Percentiles rank a stretch among this genome's conserved stretches.
These are phyloP conservation scores for Phalacrocorax aristotelis DNA, from an alignment of 2,113 vertebrate species.

Conservation along the genomic window DNA sequence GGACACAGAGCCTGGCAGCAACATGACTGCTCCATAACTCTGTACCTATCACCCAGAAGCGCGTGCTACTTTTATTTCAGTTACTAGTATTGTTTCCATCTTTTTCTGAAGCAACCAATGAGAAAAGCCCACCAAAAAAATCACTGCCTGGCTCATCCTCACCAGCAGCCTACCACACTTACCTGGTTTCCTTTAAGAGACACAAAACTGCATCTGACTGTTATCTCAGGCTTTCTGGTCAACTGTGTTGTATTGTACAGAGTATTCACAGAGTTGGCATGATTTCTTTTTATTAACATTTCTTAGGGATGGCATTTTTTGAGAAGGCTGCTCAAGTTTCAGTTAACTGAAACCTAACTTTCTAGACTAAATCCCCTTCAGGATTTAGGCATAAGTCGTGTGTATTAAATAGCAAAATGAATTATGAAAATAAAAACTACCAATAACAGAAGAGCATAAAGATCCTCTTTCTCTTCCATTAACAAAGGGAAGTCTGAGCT, in stretches of 20 bases:
- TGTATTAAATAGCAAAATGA: neutral
- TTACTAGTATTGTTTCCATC: neutral
- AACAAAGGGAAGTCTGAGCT: conserved; percentile 47
- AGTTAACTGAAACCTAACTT: conserved; percentile 11
- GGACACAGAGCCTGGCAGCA: neutral
- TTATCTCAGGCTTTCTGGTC: neutral
- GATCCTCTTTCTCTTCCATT: neutral
- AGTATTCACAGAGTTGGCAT: neutral
- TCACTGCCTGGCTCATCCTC: neutral
- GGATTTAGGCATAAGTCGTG: neutral
- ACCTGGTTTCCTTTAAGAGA: neutral
- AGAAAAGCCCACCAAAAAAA: neutral
- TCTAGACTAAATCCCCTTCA: neutral
- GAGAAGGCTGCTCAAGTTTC: neutral
- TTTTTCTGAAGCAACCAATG: neutral
- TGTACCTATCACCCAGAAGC: neutral
- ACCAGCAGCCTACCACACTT: neutral
- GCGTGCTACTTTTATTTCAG: neutral
- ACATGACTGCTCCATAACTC: neutral
- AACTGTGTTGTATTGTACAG: neutral
- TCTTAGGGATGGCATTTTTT: neutral
- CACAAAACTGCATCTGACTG: neutral
- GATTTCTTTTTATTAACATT: neutral
- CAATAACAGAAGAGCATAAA: neutral
- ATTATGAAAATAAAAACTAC: conserved; percentile 1